Base-by-base conservation (phyloP, 1,140 invertebrate genomes). In the Saccostrea cuccullata region DNA sequence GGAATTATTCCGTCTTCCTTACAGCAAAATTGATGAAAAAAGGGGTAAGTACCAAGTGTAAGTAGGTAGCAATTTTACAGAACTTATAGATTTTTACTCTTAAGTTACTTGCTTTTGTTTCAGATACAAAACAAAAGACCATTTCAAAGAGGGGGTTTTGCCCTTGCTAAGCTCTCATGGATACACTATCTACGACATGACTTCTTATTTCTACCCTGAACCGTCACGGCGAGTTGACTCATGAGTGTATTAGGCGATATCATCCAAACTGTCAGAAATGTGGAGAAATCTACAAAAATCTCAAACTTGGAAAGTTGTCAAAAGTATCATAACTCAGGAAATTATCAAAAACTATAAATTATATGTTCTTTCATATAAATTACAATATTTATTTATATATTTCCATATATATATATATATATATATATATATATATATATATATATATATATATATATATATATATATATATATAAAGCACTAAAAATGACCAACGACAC, bases 91-190 rank as follows among this genome's bases (percentile, higher is more conserved):
- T 47, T 47, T 47, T 47, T 5, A 47, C 6, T 47, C n/a, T n/a
- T 47, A 47, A 2, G 47, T 47, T 0, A 36, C 26, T 11, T 30
- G 11, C 0, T 12, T 15, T 12, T 30, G 3, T 77, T 77, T 77
- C 70, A 77, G 70, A 30, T 26, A 77, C 26, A 77, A 77, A 77
- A 77, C 70, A 77, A 77, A 77, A 13, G 70, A 77, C 70, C 70
- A 77, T 77, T 77, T 77, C 26, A 77, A 30, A 12, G 70, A 77
- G 70, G 70, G 26, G 0, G 3, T 77, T 9, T 77, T 77, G 70
- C 70, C 70, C 13, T 77, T 77, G 26, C 30, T 77, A 11, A 77
- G 70, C 36, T 77, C 23, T 26, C 26, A 77, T 36, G 70, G 70
- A 77, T 36, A 12, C 30, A 77, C 23, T 9, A 77, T 77, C 12